phyloP scores from a whole-genome alignment of 2,888 invertebrate species.

The Griposia aprilina region DNA sequence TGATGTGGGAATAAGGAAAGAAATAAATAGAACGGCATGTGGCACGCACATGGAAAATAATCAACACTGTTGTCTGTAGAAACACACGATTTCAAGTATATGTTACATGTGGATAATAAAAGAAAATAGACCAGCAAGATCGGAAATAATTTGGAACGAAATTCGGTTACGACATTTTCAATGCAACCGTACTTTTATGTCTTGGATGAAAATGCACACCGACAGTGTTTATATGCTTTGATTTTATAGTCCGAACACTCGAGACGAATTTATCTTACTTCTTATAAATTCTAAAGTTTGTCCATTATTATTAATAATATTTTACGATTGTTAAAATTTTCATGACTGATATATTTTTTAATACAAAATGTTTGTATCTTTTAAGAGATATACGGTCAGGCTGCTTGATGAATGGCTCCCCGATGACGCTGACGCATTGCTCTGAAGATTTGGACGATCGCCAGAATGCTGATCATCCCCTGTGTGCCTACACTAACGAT shows the following conservation, averaged over 20 bases:
- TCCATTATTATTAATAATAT: slow-evolving; percentile 1
- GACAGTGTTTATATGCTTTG: slow-evolving; percentile 17
- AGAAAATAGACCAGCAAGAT: slow-evolving; percentile 14
- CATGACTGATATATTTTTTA: slow-evolving; percentile 1
- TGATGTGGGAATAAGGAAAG: slow-evolving; percentile 56
- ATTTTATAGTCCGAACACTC: slow-evolving; percentile 19
- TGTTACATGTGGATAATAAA: slow-evolving; percentile 14
- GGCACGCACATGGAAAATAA: slow-evolving; percentile 27
- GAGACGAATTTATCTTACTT: slow-evolving; percentile 9
- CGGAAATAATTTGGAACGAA: slow-evolving; percentile 7
- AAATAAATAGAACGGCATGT: slow-evolving; percentile 39
- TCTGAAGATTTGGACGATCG: slow-evolving; percentile 67
- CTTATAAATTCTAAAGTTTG: slow-evolving; percentile 9
- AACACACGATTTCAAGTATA: not conserved
- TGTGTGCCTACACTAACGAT: slow-evolving; percentile 30
- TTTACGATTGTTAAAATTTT: slow-evolving; percentile 6
- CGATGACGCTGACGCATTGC: slow-evolving; percentile 68
- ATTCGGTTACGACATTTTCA: slow-evolving; percentile 29
- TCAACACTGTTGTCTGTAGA: not conserved
- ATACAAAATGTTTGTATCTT: not conserved
- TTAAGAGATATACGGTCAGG: slow-evolving; percentile 14
- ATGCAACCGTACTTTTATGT: slow-evolving; percentile 14
- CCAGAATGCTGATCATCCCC: slow-evolving; percentile 62
- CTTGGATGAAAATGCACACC: slow-evolving; percentile 11
- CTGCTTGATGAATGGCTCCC: slow-evolving; percentile 61